Evolutionary conservation across 1,140 invertebrate genomes (phyloP), one percentile per base, ranked within the genome.

Genomic region (Nebria ingens): DNA sequence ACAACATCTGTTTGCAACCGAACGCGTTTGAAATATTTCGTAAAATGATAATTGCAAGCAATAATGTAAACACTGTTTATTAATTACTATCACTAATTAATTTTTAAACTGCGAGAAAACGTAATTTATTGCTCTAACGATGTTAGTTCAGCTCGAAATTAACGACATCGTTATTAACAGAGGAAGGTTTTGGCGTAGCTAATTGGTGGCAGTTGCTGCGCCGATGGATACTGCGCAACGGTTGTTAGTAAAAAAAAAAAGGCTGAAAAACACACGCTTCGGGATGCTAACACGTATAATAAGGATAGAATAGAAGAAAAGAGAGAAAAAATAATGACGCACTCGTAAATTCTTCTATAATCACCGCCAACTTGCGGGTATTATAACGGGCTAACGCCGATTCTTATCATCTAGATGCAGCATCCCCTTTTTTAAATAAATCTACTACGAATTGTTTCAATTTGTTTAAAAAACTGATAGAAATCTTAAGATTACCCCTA

Each of bases 121-220:
- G 40, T 17, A 45, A 45, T 45, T 45, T 45, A 45, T 45, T 12
- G 15, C 40, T 45, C 40, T 17, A 45, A 45, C 40, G 40, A 45
- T 45, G 40, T 45, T 45, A 45, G 40, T 45, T 45, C 40, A 45
- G 25, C 40, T 6, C 9, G 40, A 45, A 45, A 45, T 45, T 45
- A 45, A 45, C 40, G 40, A 45, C 40, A 45, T 45, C 40, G 40
- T 45, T 45, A 45, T 45, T 45, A 45, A 45, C 40, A 45, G 40
- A 12, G 40, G 17, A 45, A 17, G 40, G 9, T 45, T 17, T 6
- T 13, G 25, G 4, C 13, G 25, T 4, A 34, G 25, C 17, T 45
- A 45, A 45, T 17, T 45, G 40, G 40, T 12, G 40, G 9, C 40
- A 17, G 40, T 45, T 11, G 40, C 40, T 4, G 40, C 9, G 15